A percentile compares a stretch with the other conserved stretches of the same genome.
Conservation (phyloP, 2,113 vertebrate species). For the Callipepla squamata region DNA sequence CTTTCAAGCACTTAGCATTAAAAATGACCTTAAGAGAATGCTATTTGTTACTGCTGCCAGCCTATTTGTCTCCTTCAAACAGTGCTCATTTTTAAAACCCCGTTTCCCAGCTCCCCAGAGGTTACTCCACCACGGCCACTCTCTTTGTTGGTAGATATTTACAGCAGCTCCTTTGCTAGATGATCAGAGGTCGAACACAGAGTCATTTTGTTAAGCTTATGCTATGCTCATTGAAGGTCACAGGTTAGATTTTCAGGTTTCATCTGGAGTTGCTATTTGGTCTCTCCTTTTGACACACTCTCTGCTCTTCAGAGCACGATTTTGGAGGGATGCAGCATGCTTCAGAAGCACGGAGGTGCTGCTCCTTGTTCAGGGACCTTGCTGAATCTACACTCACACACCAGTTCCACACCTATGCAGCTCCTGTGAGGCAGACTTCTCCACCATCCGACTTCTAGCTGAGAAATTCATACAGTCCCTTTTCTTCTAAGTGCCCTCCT, state of each 20-base stretch:
- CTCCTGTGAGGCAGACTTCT: neutral
- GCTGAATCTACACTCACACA: neutral
- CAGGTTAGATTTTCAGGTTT: neutral
- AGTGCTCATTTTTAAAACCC: neutral
- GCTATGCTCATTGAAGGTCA: neutral
- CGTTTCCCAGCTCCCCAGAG: neutral
- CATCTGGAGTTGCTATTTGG: neutral
- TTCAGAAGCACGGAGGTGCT: neutral
- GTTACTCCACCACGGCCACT: neutral
- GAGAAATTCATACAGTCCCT: neutral
- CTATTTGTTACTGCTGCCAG: neutral
- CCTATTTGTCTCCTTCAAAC: conserved; percentile 2
- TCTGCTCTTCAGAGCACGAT: neutral
- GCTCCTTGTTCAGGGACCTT: neutral
- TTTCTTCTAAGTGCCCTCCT: neutral
- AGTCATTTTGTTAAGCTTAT: neutral
- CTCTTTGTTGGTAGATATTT: neutral
- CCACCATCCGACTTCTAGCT: neutral
- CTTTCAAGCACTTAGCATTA: conserved; percentile 37
- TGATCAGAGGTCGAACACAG: neutral
- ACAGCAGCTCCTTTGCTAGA: neutral
- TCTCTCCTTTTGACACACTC: neutral
- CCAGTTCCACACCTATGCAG: neutral
- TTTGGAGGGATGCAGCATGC: neutral
- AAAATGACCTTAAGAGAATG: neutral